Percentiles rank a stretch among this genome's conserved stretches.
phyloP scores from a whole-genome alignment of 2,888 invertebrate genomes.

The Meteorus cinctellus region DNA sequence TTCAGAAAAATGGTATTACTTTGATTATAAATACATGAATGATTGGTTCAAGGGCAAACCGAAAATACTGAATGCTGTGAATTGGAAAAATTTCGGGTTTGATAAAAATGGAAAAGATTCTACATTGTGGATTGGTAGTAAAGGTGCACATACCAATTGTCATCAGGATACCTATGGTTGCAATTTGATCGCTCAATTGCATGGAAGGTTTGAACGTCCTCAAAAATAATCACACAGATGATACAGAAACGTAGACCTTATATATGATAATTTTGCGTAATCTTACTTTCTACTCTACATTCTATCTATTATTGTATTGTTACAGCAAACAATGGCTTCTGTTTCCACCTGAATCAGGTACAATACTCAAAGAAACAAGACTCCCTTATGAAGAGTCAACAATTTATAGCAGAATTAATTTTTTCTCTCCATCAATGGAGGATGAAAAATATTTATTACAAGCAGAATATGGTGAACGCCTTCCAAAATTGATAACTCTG shows the following conservation, averaged over 20 bases:
- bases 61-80: constrained; percentile 76
- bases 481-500: constrained; percentile 79
- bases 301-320: constrained; percentile 11
- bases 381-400: constrained; percentile 98
- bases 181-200: constrained; percentile 92
- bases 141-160: constrained; percentile 92
- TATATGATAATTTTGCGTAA: no score
- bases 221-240: no score
- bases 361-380: constrained; percentile 83
- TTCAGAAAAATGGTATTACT: constrained; percentile 83
- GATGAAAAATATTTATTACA: constrained; percentile 74
- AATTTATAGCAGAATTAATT: constrained; percentile 89
- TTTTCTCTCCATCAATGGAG: constrained; percentile 79
- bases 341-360: constrained; percentile 85
- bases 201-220: constrained; percentile 80
- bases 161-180: constrained; percentile 96
- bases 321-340: constrained; percentile 92
- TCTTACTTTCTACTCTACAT: no score
- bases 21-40: constrained; percentile 88
- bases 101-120: constrained; percentile 80
- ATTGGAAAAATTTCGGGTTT: constrained; percentile 85
- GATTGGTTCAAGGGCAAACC: constrained; percentile 79
- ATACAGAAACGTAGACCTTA: no score
- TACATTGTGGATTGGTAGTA: constrained; percentile 91
- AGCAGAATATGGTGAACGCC: constrained; percentile 64